Evolutionary conservation across 2,113 vertebrate species (phyloP).

Genomic region (Lampris incognitus): DNA sequence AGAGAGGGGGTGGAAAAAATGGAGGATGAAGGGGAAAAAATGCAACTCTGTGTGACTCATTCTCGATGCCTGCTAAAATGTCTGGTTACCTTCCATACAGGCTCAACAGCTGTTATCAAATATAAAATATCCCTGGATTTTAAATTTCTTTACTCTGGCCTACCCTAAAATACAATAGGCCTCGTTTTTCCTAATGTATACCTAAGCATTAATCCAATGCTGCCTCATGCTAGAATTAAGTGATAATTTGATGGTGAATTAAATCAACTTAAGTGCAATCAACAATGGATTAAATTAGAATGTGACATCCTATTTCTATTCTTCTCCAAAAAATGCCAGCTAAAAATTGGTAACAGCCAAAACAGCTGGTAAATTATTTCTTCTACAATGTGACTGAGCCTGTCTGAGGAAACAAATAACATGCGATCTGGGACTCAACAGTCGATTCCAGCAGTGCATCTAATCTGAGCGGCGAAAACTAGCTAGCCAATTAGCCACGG

Average conservation of each 20-base stretch:
- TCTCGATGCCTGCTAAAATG: constrained; percentile 28
- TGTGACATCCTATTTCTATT: not conserved
- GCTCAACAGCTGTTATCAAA: constrained; percentile 33
- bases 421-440: constrained; percentile 64
- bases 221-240: not conserved
- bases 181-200: not conserved
- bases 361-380: constrained; percentile 23
- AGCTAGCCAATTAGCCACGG: constrained; percentile 73
- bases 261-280: not conserved
- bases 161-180: not conserved
- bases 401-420: constrained; percentile 67
- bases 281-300: not conserved
- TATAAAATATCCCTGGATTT: constrained; percentile 35
- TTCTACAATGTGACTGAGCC: constrained; percentile 46
- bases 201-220: not conserved
- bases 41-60: constrained; percentile 46
- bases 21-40: constrained; percentile 25
- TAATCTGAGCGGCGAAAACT: constrained; percentile 73
- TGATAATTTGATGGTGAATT: not conserved
- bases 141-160: not conserved
- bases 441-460: constrained; percentile 76
- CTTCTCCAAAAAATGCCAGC: not conserved
- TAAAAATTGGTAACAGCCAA: constrained; percentile 17
- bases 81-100: constrained; percentile 8
- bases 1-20: constrained; percentile 36